Percentiles rank a stretch among this genome's conserved stretches.
phyloP scores from a whole-genome alignment of 2,113 vertebrate genomes.

The Ictalurus punctatus region DNA sequence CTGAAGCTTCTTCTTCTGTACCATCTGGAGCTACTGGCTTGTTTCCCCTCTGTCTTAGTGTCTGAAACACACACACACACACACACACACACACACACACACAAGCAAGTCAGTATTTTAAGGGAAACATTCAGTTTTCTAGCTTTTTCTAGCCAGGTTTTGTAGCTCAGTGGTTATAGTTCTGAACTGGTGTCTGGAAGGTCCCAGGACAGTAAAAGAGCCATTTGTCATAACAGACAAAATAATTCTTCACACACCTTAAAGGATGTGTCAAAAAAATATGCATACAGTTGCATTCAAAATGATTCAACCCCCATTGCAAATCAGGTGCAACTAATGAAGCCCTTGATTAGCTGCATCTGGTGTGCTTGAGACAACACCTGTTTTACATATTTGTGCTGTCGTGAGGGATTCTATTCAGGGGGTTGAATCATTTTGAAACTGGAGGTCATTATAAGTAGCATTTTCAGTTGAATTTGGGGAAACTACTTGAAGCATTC shows the following conservation, averaged over 20 bases:
- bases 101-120: background rate
- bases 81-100: background rate
- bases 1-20: slow-evolving; percentile 41
- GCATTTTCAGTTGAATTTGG: no score
- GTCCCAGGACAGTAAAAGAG: background rate
- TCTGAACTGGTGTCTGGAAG: background rate
- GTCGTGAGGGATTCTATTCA: no score
- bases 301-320: no score
- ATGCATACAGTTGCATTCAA: background rate
- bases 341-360: no score
- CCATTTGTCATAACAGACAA: background rate
- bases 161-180: background rate
- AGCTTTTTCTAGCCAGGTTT: background rate
- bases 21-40: slow-evolving; percentile 16
- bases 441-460: no score
- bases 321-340: no score
- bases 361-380: no score
- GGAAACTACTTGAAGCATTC: no score
- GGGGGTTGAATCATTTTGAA: no score
- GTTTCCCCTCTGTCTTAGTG: slow-evolving; percentile 55
- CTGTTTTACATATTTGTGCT: no score
- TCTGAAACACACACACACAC: slow-evolving; percentile 41
- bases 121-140: background rate
- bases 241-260: slow-evolving; percentile 6
- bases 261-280: background rate